Evolutionary conservation across 2,888 invertebrate species (phyloP).

Genomic region (Zygogramma bicolorata): DNA sequence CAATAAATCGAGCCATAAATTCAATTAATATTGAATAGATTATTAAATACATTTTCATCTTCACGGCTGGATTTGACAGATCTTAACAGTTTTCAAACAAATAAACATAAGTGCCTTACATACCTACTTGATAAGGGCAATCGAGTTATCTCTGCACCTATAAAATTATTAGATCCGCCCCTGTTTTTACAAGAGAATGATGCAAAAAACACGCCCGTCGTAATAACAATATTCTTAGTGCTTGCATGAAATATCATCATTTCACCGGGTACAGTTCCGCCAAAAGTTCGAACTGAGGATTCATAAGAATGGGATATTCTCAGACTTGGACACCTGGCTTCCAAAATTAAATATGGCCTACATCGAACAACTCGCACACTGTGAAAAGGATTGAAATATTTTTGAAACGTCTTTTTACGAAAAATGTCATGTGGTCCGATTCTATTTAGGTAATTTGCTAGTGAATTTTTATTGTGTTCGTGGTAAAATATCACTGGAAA

Average conservation of each 20-base stretch:
- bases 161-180: neutral
- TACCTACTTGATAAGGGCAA: too few species aligned
- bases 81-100: too few species aligned
- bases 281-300: conserved; percentile 34
- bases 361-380: conserved; percentile 36
- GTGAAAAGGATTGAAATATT: neutral
- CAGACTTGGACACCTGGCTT: conserved; percentile 42
- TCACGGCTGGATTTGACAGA: too few species aligned
- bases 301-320: conserved; percentile 42
- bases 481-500: conserved; percentile 1
- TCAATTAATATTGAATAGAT: too few species aligned
- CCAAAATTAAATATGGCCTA: conserved; percentile 62
- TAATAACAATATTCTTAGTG: conserved; percentile 8
- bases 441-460: neutral
- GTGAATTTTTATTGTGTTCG: conserved; percentile 1
- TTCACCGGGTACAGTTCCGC: conserved; percentile 32
- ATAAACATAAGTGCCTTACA: too few species aligned
- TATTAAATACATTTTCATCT: too few species aligned
- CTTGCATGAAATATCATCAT: conserved; percentile 25
- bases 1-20: too few species aligned
- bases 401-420: too few species aligned
- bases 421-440: neutral
- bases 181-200: conserved; percentile 23
- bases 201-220: conserved; percentile 22
- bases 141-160: neutral